phyloP scores from a whole-genome alignment of 2,888 invertebrate species.

The Aplocera efformata region DNA sequence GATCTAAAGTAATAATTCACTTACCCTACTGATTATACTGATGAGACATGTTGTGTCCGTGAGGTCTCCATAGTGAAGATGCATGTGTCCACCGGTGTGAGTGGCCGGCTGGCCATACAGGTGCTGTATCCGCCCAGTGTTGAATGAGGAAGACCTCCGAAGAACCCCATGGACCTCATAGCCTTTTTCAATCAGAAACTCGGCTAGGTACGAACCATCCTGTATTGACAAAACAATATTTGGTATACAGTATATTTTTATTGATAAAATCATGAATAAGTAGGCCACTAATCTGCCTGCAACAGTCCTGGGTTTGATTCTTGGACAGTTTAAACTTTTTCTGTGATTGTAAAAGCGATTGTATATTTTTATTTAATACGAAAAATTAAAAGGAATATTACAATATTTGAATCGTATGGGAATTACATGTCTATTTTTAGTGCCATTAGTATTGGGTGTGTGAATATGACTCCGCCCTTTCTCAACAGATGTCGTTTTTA shows the following conservation, averaged over 20 bases:
- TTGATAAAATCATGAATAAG: too few relatives aligned
- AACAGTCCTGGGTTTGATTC: too few relatives aligned
- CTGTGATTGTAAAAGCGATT: too few relatives aligned
- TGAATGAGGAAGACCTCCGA: constrained; percentile 96
- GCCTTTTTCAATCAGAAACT: constrained; percentile 94
- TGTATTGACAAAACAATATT: constrained; percentile 58
- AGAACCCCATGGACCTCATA: constrained; percentile 98
- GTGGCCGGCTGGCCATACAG: constrained; percentile 94
- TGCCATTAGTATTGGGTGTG: too few relatives aligned
- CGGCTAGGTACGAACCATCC: constrained; percentile 99
- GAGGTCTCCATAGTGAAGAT: constrained; percentile 98
- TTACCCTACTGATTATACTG: constrained; percentile 68
- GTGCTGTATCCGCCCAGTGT: constrained; percentile 97
- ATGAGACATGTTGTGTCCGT: constrained; percentile 95
- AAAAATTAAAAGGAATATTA: too few relatives aligned
- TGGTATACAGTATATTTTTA: background rate
- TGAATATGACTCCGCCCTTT: too few relatives aligned
- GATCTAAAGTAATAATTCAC: constrained; percentile 5
- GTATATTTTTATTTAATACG: too few relatives aligned
- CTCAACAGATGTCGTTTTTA: too few relatives aligned
- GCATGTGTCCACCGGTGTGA: constrained; percentile 94
- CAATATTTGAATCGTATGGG: too few relatives aligned
- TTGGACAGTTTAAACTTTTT: too few relatives aligned
- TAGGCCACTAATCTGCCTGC: too few relatives aligned
- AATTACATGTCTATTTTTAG: too few relatives aligned